Evolutionary conservation across 2,797 vertebrate genomes (phyloP).

Genomic region (Gambusia yucatana): DNA sequence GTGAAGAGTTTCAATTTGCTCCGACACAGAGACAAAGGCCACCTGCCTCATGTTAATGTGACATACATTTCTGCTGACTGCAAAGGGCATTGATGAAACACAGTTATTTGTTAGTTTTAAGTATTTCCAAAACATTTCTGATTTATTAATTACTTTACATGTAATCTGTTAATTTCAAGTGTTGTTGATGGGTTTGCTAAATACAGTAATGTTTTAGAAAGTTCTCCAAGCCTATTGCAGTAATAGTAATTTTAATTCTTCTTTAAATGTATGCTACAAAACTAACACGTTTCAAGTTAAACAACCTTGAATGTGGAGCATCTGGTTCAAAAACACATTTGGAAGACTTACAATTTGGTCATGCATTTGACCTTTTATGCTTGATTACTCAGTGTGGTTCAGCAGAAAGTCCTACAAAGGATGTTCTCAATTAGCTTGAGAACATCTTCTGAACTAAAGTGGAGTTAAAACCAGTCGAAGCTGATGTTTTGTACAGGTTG

Average conservation of each 20-base stretch:
- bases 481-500: neutral
- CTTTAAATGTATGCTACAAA: neutral
- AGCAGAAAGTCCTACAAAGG: neutral
- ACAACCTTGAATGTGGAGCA: neutral
- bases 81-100: neutral
- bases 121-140: neutral
- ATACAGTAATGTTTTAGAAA: neutral
- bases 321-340: neutral
- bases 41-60: neutral
- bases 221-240: neutral
- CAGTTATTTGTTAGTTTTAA: neutral
- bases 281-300: neutral
- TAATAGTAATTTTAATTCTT: neutral
- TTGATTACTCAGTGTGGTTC: neutral
- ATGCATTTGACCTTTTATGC: neutral
- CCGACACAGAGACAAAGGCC: neutral
- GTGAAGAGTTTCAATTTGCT: neutral
- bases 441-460: neutral
- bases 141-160: neutral
- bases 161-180: neutral
- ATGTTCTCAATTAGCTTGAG: neutral
- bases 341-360: neutral
- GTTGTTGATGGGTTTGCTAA: neutral
- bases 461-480: neutral
- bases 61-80: neutral